Evolutionary conservation across 2,888 invertebrate genomes (phyloP).

Genomic region (Volucella zonaria): DNA sequence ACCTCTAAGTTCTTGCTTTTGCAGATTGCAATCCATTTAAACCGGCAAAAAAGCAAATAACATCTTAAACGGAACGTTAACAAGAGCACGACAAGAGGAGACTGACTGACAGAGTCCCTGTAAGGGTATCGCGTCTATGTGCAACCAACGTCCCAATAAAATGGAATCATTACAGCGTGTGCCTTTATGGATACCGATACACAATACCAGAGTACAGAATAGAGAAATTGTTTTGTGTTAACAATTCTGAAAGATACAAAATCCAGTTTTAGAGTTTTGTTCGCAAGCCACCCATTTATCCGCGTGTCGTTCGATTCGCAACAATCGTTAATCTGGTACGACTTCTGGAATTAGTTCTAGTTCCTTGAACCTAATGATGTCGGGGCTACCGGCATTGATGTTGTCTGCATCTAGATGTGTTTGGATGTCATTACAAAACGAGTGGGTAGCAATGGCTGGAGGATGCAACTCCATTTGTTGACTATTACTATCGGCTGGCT

Average conservation of each 20-base stretch:
- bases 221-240: conserved; percentile 36
- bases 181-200: conserved; percentile 49
- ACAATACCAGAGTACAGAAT: conserved; percentile 44
- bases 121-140: conserved; percentile 24
- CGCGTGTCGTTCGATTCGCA: conserved; percentile 61
- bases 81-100: conserved; percentile 40
- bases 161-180: conserved; percentile 49
- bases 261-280: conserved; percentile 1
- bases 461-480: conserved; percentile 41
- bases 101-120: conserved; percentile 28
- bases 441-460: conserved; percentile 1
- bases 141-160: conserved; percentile 42
- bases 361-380: conserved; percentile 69
- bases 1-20: neutral
- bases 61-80: conserved; percentile 44
- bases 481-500: conserved; percentile 23
- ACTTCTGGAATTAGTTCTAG: conserved; percentile 69
- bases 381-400: conserved; percentile 50
- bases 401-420: conserved; percentile 6
- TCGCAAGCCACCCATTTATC: conserved; percentile 53
- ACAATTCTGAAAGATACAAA: conserved; percentile 30
- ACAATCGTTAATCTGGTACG: conserved; percentile 55
- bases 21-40: neutral
- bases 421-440: conserved; percentile 16
- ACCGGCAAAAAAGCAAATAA: conserved; percentile 11